Conservation (phyloP, 2,113 vertebrate species). For the Collichthys lucidus region DNA sequence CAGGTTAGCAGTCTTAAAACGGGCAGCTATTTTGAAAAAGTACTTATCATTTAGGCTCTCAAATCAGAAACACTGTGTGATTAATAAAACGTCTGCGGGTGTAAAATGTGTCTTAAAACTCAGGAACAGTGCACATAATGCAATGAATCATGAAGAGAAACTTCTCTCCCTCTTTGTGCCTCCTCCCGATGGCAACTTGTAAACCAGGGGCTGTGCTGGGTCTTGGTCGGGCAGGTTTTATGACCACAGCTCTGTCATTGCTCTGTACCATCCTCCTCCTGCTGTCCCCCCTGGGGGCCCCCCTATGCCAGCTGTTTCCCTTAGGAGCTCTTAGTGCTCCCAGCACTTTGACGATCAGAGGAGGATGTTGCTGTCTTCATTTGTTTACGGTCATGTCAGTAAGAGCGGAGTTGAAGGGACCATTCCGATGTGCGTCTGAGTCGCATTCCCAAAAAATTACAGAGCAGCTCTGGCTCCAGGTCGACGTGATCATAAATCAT, state of each 20-base stretch:
- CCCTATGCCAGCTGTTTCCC: conserved; percentile 75
- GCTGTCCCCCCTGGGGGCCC: conserved; percentile 11
- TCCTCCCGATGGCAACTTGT: conserved; percentile 50
- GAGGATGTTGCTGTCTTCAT: conserved; percentile 52
- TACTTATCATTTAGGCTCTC: not conserved
- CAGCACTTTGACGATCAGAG: conserved; percentile 56
- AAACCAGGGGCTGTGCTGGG: conserved; percentile 62
- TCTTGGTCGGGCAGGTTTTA: conserved; percentile 82
- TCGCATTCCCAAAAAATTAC: conserved; percentile 81
- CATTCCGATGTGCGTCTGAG: conserved; percentile 39
- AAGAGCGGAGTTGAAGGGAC: conserved; percentile 11
- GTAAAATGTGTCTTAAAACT: not conserved
- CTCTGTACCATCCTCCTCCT: conserved; percentile 48
- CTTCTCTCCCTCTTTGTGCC: not conserved
- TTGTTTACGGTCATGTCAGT: conserved; percentile 71
- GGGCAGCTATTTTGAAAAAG: not conserved
- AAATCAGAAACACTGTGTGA: not conserved
- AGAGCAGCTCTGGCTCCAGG: conserved; percentile 74
- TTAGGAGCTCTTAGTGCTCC: conserved; percentile 32
- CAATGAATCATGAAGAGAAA: not conserved
- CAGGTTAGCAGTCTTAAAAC: not conserved
- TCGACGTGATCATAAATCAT: conserved; percentile 73
- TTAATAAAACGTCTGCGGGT: not conserved
- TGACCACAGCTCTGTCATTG: conserved; percentile 72
- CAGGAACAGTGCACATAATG: not conserved